Conservation (phyloP, 2,797 vertebrate genomes). For the Crax fasciolata region DNA sequence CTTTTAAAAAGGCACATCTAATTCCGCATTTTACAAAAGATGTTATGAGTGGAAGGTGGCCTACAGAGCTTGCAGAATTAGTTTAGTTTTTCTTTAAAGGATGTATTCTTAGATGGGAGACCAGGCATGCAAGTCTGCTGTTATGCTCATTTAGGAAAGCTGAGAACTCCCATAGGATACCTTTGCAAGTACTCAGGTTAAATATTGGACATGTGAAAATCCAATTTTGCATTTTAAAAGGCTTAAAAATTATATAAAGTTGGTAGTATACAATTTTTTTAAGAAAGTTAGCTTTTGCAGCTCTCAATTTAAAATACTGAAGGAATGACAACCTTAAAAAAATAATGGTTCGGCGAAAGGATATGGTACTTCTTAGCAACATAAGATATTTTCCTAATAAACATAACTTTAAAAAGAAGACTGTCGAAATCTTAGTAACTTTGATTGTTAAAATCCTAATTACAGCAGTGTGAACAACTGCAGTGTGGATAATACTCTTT, state of each 20-base stretch:
- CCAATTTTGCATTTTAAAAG: not conserved
- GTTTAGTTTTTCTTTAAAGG: not conserved
- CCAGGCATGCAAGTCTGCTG: not conserved
- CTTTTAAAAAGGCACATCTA: not conserved
- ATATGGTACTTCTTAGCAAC: conserved; percentile 33
- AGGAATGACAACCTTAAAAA: conserved; percentile 4
- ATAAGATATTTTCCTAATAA: conserved; percentile 33
- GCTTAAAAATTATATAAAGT: not conserved
- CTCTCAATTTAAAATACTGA: not conserved
- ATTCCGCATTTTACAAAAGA: not conserved
- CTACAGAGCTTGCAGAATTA: not conserved
- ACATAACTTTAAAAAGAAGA: not conserved
- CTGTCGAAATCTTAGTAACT: conserved; percentile 37
- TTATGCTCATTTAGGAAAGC: not conserved
- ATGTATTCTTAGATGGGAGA: not conserved
- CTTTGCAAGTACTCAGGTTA: not conserved
- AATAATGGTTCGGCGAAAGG: conserved; percentile 2
- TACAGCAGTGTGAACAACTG: conserved; percentile 46
- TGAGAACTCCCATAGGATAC: not conserved
- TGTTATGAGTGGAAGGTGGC: not conserved
- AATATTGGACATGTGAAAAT: not conserved
- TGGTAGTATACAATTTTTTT: not conserved
- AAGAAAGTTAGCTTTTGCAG: not conserved
- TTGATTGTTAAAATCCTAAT: conserved; percentile 60
- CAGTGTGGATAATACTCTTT: not conserved